These are phyloP conservation scores for Peromyscus maniculatus DNA, from an alignment of 2,113 vertebrate genomes.

Conservation along the genomic window DNA sequence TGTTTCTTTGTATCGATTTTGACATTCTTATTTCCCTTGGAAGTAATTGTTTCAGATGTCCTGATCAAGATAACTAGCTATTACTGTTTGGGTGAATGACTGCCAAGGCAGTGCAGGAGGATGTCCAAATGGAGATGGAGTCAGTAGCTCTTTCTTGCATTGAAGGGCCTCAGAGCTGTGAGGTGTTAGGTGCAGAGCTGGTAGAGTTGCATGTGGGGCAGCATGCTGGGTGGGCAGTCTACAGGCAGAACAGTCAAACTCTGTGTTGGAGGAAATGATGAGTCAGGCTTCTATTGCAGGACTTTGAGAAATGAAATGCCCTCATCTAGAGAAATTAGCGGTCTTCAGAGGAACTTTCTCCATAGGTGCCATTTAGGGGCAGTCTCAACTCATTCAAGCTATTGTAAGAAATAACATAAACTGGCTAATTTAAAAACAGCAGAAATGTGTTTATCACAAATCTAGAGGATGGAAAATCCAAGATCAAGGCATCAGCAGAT, in stretches of 20 bases:
- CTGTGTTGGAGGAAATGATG: neutral
- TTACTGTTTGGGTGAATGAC: neutral
- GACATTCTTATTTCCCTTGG: neutral
- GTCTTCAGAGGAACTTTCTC: neutral
- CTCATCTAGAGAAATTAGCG: neutral
- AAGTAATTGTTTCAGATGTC: slow-evolving; percentile 25
- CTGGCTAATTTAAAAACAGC: neutral
- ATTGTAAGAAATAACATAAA: neutral
- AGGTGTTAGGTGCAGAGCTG: neutral
- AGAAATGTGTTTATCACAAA: neutral
- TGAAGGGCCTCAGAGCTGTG: neutral
- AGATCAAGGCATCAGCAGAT: neutral
- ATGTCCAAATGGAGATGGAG: neutral
- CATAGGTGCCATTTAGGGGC: neutral
- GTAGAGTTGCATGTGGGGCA: too few species aligned
- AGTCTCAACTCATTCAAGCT: neutral
- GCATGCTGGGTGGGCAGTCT: neutral
- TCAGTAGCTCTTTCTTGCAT: neutral
- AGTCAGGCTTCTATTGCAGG: neutral
- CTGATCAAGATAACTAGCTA: neutral
- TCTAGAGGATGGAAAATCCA: neutral
- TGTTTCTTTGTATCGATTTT: slow-evolving; percentile 13
- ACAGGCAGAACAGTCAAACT: neutral
- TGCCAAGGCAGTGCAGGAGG: neutral
- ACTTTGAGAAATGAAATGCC: neutral